phyloP scores from a whole-genome alignment of 2,113 vertebrate genomes.

The Caranx ignobilis region DNA sequence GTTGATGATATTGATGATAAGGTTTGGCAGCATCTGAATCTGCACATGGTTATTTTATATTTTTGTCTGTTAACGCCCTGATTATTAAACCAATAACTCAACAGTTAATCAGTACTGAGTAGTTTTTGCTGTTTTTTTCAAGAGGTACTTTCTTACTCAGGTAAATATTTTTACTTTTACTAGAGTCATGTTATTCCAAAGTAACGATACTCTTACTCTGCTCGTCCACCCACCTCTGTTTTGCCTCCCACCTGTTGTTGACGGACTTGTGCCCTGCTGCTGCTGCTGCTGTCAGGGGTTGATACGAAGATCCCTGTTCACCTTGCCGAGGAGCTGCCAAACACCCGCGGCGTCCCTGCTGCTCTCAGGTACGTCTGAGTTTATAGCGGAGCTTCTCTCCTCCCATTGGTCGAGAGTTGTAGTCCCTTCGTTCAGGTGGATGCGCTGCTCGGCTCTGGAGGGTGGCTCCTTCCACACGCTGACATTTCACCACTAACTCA shows the following conservation, averaged over 20 bases:
- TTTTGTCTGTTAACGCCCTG: too few species aligned
- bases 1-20: too few species aligned
- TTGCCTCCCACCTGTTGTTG: slow-evolving; percentile 76
- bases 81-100: too few species aligned
- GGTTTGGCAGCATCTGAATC: too few species aligned
- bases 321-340: slow-evolving; percentile 37
- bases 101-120: too few species aligned
- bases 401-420: slow-evolving; percentile 90
- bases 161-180: too few species aligned
- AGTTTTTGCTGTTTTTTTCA: too few species aligned
- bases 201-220: too few species aligned
- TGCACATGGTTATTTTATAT: too few species aligned
- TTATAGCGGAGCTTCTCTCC: slow-evolving; percentile 83
- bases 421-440: slow-evolving; percentile 93
- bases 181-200: background rate
- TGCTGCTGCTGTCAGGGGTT: slow-evolving; percentile 57
- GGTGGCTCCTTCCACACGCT: background rate
- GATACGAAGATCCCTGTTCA: slow-evolving; percentile 82
- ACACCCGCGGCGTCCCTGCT: slow-evolving; percentile 33
- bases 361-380: slow-evolving; percentile 67
- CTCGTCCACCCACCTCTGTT: too few species aligned
- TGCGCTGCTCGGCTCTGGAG: background rate
- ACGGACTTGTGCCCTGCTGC: slow-evolving; percentile 55
- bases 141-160: too few species aligned
- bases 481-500: background rate